Evolutionary conservation across 2,113 vertebrate species (phyloP).

Genomic region (Eubucco bourcierii): DNA sequence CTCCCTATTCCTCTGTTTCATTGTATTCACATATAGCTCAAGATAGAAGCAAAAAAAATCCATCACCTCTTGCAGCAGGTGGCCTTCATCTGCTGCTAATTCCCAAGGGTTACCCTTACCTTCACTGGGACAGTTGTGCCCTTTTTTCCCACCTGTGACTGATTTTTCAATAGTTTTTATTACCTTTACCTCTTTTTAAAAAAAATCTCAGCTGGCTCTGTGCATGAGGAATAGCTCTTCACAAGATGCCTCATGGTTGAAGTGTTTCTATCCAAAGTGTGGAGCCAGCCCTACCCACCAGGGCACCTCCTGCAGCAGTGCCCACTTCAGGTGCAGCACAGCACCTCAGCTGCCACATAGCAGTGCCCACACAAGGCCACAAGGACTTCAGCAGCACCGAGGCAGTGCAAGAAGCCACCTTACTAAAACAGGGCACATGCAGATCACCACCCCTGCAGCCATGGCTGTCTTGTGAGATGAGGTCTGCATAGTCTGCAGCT

Average conservation of each 20-base stretch:
- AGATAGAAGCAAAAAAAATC: not conserved
- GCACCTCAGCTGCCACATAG: not conserved
- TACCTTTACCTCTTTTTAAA: not conserved
- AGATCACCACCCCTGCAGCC: too few relatives aligned
- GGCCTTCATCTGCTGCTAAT: not conserved
- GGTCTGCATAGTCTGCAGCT: not conserved
- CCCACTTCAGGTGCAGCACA: fast-evolving
- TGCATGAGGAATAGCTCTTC: not conserved
- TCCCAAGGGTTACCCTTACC: not conserved
- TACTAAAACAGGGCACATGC: too few relatives aligned
- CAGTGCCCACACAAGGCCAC: not conserved
- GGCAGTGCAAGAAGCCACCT: not conserved
- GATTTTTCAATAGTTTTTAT: not conserved
- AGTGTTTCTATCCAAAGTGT: not conserved
- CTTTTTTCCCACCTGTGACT: not conserved
- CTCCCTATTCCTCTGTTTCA: not conserved
- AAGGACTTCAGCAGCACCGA: too few relatives aligned
- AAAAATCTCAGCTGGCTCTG: not conserved
- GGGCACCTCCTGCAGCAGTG: not conserved
- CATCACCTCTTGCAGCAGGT: fast-evolving
- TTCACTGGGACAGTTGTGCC: not conserved
- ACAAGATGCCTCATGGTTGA: fast-evolving
- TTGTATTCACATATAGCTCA: not conserved
- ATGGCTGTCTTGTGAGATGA: not conserved
- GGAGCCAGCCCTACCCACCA: too few relatives aligned